Percentiles rank a stretch among this genome's conserved stretches.
Evolutionary conservation across 2,797 vertebrate genomes (phyloP).

Genomic region (Enteromius thamalakanensis): DNA sequence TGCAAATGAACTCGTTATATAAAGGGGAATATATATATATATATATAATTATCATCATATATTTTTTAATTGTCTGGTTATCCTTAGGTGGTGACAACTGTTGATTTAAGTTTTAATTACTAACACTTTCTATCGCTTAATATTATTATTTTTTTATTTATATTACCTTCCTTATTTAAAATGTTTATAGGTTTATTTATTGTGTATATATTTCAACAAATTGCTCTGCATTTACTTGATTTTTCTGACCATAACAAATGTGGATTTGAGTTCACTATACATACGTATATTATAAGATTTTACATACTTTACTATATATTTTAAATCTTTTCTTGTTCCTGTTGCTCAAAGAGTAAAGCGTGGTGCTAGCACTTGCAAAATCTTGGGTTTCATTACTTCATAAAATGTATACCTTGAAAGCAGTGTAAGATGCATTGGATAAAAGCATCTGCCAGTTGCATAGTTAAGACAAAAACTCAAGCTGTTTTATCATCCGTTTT

Average conservation of each 20-base stretch:
- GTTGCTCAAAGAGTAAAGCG: not conserved
- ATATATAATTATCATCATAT: no score
- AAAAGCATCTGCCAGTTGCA: not conserved
- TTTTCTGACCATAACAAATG: not conserved
- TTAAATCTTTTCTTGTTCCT: not conserved
- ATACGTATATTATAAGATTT: no score
- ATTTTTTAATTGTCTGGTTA: not conserved
- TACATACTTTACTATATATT: no score
- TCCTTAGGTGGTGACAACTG: not conserved
- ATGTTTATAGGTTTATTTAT: not conserved
- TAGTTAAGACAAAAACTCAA: constrained; percentile 3
- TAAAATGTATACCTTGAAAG: not conserved
- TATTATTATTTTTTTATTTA: not conserved
- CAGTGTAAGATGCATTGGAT: not conserved
- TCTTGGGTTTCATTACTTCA: not conserved
- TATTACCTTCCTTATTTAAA: no score
- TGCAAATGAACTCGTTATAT: no score
- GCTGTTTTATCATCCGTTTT: constrained; percentile 6
- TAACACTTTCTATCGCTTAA: not conserved
- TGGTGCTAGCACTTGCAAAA: not conserved
- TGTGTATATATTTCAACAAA: not conserved
- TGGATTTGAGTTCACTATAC: not conserved
- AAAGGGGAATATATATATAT: no score
- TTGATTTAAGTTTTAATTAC: not conserved
- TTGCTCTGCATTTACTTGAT: not conserved